phyloP scores from a whole-genome alignment of 2,888 invertebrate genomes.

The Plagodis dolabraria region DNA sequence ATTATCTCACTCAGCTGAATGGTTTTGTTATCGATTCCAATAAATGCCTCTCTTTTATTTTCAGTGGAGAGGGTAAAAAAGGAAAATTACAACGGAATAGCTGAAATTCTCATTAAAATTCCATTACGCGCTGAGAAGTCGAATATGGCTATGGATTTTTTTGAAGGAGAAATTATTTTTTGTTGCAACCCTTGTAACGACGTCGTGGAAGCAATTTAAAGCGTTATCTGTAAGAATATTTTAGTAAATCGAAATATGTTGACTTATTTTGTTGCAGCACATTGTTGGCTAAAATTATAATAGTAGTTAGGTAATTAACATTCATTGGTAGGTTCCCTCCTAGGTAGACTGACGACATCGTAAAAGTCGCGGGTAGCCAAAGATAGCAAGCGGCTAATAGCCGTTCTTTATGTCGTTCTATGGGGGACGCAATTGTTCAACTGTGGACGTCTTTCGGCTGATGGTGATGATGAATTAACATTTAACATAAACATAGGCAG shows the following conservation, averaged over 20 bases:
- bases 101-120: slow-evolving; percentile 78
- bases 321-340: too few relatives aligned
- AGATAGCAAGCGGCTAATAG: too few relatives aligned
- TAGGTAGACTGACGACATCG: too few relatives aligned
- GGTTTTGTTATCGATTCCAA: slow-evolving; percentile 63
- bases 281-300: too few relatives aligned
- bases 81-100: slow-evolving; percentile 60
- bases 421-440: too few relatives aligned
- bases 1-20: slow-evolving; percentile 54
- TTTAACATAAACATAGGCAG: too few relatives aligned
- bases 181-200: slow-evolving; percentile 42
- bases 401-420: too few relatives aligned
- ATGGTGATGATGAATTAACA: too few relatives aligned
- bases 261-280: neutral
- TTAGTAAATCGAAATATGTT: neutral
- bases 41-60: slow-evolving; percentile 66
- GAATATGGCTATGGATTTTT: slow-evolving; percentile 62
- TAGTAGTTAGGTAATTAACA: too few relatives aligned
- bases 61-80: slow-evolving; percentile 49
- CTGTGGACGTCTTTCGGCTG: too few relatives aligned
- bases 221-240: neutral
- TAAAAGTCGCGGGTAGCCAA: too few relatives aligned
- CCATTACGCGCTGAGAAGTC: slow-evolving; percentile 63
- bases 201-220: neutral
- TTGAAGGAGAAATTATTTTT: slow-evolving; percentile 54